Base-by-base conservation (phyloP, 2,888 invertebrate genomes). In the Labia minor region DNA sequence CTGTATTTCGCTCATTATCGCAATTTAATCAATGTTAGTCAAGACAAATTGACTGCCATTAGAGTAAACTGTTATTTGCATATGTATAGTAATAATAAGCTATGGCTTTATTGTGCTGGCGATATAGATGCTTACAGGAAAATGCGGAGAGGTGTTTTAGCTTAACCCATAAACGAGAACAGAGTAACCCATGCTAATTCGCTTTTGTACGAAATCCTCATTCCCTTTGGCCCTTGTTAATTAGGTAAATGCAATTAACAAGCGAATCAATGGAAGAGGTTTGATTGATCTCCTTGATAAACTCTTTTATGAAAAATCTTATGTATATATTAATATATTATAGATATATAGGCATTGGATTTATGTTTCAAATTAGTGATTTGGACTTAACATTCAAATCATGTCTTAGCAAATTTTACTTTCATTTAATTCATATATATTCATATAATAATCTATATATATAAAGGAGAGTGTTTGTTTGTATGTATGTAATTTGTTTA, bases 11-110 rank as follows among this genome's bases (percentile, higher is more conserved):
- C 49, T 49, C 49, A 49, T 49, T 49, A 49, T 49, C 49, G 49
- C 49, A 49, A 49, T 49, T 49, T 49, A 49, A 49, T 49, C 49
- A 49, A 49, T 49, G 49, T 49, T 49, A 49, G 49, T 49, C 49
- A 49, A 49, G 49, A 49, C 49, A 49, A 49, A 49, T 49, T 49
- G 49, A 49, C 49, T 49, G 16, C 49, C 49, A 49, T 49, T 49
- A 49, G 14, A 49, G 49, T 49, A 49, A 49, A 49, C 49, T 49
- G 49, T 14, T 49, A 49, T 49, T 49, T 49, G 49, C 49, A 49
- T 49, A 49, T 49, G 49, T 49, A 49, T 49, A 11, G 49, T 49
- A 49, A 49, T 49, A 49, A 49, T 49, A 49, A 49, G 49, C 49
- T 49, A 49, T 49, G 49, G 49, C 49, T 49, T 49, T 49, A 49